A percentile compares a stretch with the other conserved stretches of the same genome.
These are phyloP conservation scores for Tinamus major DNA, from an alignment of 2,797 vertebrate genomes.

Conservation along the genomic window DNA sequence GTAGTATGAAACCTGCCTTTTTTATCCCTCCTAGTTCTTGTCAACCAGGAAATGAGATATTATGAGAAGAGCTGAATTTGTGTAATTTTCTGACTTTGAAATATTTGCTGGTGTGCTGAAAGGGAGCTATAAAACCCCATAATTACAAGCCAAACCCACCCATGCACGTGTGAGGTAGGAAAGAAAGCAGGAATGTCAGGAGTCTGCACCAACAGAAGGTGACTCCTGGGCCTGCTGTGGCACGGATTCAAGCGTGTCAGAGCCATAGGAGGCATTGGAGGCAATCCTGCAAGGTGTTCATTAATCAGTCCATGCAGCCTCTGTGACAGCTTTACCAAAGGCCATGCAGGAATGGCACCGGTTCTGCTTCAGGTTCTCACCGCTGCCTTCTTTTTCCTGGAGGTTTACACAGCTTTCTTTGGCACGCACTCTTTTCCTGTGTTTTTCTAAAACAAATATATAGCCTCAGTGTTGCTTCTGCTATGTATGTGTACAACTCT, in stretches of 20 bases:
- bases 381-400: background rate
- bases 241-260: background rate
- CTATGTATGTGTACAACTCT: background rate
- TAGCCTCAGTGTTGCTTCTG: background rate
- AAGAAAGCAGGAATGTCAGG: background rate
- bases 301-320: background rate
- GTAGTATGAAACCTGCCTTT: background rate
- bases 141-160: background rate
- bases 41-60: background rate
- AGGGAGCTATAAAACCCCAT: background rate
- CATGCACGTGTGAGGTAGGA: background rate
- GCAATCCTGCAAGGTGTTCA: rapidly evolving
- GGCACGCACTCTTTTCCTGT: background rate
- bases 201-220: background rate
- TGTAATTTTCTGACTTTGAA: rapidly evolving
- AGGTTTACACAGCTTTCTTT: background rate
- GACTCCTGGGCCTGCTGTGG: background rate
- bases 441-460: background rate
- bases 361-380: background rate
- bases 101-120: background rate
- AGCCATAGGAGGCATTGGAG: background rate
- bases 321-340: background rate
- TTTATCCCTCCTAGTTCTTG: background rate
- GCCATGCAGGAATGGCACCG: background rate
- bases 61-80: background rate